Base-by-base conservation (phyloP, 2,888 invertebrate genomes). In the Pemphredon lugubris region DNA sequence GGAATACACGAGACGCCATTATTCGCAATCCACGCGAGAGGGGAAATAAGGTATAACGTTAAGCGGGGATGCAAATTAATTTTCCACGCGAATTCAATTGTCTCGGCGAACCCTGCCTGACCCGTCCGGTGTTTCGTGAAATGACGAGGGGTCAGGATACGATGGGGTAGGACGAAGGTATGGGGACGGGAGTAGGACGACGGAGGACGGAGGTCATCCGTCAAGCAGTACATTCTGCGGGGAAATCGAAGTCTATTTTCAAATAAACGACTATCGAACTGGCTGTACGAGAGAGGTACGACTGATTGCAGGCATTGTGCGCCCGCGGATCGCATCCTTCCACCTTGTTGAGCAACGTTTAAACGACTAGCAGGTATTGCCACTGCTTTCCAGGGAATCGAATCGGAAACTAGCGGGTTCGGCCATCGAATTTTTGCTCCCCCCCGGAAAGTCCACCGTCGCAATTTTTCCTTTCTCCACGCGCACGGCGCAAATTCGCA, bases 201-300 rank as follows among this genome's bases (percentile, higher is more conserved):
- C 13, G 26, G 67, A 9, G 2, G 26, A 32, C 7, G 9, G 9
- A n/a, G 39, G 16, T 20, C 34, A 57, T 47, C 47, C 61, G 59
- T 58, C 53, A 20, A 60, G 48, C 45, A 51, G 47, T 44, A 59
- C 53, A 59, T 59, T 53, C 58, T 40, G 18, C 13, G 54, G 47
- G n/a, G 55, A 63, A 73, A 77, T 77, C 70, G 69, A 73, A 69
- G 80, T 77, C 80, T 75, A 79, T 80, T 81, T 73, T 67, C 54
- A 72, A 72, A 75, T 69, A 73, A 77, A 81, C 69, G 72, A 57
- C 34, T 7, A 21, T 23, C 44, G 23, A 18, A 20, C n/a, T 16
- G 21, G 20, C 30, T 40, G 30, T 13, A 18, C 34, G 14, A n/a
- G 54, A n/a, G 54, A 16, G 7, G 9, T 20, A 5, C 39, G 40